Evolutionary conservation across 1,140 invertebrate genomes (phyloP).

Genomic region (Heliconius nattereri): DNA sequence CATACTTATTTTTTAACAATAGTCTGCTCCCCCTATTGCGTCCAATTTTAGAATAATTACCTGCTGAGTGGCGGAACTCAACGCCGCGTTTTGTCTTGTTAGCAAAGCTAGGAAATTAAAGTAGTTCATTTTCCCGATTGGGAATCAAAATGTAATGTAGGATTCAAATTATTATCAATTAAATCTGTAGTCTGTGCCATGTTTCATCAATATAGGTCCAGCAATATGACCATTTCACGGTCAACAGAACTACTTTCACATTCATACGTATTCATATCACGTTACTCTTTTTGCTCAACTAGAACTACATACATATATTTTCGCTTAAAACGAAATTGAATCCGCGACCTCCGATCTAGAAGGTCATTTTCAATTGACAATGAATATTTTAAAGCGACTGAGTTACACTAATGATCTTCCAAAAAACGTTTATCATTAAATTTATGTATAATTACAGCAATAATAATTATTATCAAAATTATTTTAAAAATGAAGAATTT

Average conservation of each 20-base stretch:
- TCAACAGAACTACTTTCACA: constrained; percentile 8
- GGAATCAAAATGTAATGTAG: neutral
- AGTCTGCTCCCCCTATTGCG: too few relatives aligned
- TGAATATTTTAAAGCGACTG: neutral
- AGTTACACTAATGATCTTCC: neutral
- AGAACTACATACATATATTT: neutral
- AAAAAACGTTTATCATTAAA: constrained; percentile 14
- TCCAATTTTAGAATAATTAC: too few relatives aligned
- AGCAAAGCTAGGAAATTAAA: too few relatives aligned
- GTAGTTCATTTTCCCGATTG: too few relatives aligned
- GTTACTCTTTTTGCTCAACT: neutral
- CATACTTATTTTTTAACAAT: too few relatives aligned
- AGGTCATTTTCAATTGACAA: neutral
- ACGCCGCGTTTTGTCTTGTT: too few relatives aligned
- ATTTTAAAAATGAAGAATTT: constrained; percentile 9
- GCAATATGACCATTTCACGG: neutral
- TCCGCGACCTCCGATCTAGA: neutral
- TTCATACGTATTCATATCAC: neutral
- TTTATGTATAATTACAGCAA: constrained; percentile 1
- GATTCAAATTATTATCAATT: neutral
- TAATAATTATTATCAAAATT: neutral
- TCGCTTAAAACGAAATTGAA: neutral
- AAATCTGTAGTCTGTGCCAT: neutral
- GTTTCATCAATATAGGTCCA: constrained; percentile 3
- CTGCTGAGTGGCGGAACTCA: too few relatives aligned